Evolutionary conservation across 2,888 invertebrate genomes (phyloP).

Genomic region (Dastarcus helophoroides): DNA sequence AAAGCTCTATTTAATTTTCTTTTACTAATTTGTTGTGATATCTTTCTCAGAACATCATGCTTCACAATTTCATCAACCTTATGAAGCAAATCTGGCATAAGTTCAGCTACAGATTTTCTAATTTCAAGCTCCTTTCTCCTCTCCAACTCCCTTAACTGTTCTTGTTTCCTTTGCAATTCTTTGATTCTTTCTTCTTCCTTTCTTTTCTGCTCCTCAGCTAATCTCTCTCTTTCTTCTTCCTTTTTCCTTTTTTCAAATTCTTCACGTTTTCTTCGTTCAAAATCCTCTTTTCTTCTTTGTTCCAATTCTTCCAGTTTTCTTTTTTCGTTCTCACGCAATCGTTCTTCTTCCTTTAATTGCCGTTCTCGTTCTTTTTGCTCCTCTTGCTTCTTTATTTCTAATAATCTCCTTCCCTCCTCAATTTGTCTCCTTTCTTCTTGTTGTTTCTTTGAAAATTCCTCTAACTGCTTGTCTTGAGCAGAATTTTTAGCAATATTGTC

Average conservation of each 20-base stretch:
- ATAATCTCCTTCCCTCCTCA: no score
- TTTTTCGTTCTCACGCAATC: neutral
- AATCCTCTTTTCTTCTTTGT: conserved; percentile 14
- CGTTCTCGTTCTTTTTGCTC: no score
- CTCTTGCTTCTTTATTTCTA: no score
- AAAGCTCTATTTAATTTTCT: conserved; percentile 34
- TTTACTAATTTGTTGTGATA: conserved; percentile 31
- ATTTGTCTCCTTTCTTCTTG: no score
- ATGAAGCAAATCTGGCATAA: conserved; percentile 28
- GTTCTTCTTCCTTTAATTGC: no score
- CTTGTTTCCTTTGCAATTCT: conserved; percentile 7
- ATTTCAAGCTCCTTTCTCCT: conserved; percentile 17
- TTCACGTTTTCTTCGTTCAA: conserved; percentile 12
- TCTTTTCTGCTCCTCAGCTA: conserved; percentile 11
- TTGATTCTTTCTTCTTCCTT: conserved; percentile 8
- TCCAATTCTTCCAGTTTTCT: neutral
- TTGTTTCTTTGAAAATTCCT: no score
- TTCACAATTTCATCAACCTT: conserved; percentile 30
- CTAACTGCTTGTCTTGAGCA: no score
- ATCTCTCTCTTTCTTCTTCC: conserved; percentile 13
- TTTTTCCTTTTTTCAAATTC: conserved; percentile 13
- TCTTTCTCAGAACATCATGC: conserved; percentile 31
- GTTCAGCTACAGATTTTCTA: conserved; percentile 23
- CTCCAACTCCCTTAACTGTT: conserved; percentile 8
- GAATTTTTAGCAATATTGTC: no score